Conservation (phyloP, 2,113 vertebrate genomes). For the Jaculus jaculus region DNA sequence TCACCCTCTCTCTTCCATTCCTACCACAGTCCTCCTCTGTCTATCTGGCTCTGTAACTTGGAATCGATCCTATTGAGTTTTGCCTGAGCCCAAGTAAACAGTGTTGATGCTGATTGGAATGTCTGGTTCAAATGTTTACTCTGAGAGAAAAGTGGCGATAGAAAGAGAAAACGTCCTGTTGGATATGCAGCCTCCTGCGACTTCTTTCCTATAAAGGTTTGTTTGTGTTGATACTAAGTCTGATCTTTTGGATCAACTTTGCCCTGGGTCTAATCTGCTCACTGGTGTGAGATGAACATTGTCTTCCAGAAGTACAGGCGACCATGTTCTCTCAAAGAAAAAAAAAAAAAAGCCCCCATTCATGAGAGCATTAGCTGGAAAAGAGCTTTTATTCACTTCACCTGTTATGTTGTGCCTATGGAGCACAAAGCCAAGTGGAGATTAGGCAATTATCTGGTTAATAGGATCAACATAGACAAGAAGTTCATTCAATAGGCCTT, state of each 20-base stretch:
- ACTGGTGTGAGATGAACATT: constrained; percentile 76
- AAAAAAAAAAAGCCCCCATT: constrained; percentile 68
- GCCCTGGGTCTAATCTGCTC: constrained; percentile 75
- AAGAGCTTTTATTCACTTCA: constrained; percentile 81
- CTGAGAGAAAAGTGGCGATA: not conserved
- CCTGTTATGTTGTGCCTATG: constrained; percentile 77
- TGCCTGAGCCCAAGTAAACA: constrained; percentile 73
- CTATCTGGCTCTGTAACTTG: constrained; percentile 52
- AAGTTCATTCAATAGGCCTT: constrained; percentile 78
- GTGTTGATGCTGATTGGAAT: constrained; percentile 41
- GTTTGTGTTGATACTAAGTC: constrained; percentile 69
- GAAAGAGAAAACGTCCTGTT: constrained; percentile 9
- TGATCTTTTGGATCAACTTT: constrained; percentile 71
- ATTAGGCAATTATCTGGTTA: constrained; percentile 82
- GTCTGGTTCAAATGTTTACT: constrained; percentile 29
- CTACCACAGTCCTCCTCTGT: not conserved
- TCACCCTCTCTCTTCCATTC: too few relatives aligned
- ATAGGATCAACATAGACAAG: constrained; percentile 81
- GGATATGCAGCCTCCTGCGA: not conserved
- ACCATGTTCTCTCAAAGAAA: constrained; percentile 55
- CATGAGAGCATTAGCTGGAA: constrained; percentile 74
- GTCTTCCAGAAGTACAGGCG: constrained; percentile 70
- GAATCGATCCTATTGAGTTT: constrained; percentile 74
- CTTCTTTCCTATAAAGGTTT: constrained; percentile 54
- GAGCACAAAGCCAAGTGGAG: constrained; percentile 79